Evolutionary conservation across 2,113 vertebrate genomes (phyloP).

Genomic region (Thomomys bottae): DNA sequence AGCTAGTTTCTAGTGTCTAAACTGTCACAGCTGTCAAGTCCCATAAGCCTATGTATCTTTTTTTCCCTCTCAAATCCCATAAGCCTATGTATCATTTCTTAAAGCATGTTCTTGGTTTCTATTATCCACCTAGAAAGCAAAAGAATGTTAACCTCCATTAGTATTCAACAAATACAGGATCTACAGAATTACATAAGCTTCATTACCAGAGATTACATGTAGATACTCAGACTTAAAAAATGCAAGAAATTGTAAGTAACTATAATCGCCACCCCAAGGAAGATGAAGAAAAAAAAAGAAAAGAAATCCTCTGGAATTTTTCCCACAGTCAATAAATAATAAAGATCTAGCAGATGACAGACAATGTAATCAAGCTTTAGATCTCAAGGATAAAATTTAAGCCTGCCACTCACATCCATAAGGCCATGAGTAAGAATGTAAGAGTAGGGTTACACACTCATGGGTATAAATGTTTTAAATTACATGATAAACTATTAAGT

Average conservation of each 20-base stretch:
- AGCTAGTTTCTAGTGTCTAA: neutral
- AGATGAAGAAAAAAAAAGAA: neutral
- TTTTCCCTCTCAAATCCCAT: neutral
- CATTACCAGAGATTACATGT: neutral
- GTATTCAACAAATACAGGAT: neutral
- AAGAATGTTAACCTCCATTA: neutral
- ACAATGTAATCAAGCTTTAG: neutral
- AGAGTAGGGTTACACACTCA: neutral
- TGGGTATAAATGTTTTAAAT: neutral
- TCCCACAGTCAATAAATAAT: neutral
- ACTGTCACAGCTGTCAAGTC: neutral
- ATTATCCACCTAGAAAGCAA: neutral
- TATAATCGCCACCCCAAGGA: neutral
- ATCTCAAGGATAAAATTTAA: neutral
- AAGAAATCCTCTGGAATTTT: neutral
- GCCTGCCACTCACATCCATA: neutral
- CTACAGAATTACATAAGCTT: neutral
- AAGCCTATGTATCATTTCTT: neutral
- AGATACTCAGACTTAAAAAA: neutral
- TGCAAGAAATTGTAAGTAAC: neutral
- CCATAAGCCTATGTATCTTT: no score
- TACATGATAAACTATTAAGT: neutral
- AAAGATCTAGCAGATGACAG: neutral
- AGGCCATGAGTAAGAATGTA: neutral
- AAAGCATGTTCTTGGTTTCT: neutral